Evolutionary conservation across 1,140 invertebrate genomes (phyloP).

Genomic region (Aphelinus atriplicis): DNA sequence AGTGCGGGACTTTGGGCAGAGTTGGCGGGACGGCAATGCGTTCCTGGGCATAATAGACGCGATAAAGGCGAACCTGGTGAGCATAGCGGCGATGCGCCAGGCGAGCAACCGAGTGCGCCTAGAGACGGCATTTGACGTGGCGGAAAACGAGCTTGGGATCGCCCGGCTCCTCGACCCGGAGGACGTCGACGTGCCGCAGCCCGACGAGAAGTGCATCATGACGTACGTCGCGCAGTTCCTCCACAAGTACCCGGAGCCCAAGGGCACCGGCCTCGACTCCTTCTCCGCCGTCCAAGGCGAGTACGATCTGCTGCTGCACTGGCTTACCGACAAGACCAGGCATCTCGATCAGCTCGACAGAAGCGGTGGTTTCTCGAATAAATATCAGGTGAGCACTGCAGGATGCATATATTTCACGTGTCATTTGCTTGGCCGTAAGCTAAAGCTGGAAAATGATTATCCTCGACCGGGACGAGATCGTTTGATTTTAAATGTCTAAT

Average conservation of each 20-base stretch:
- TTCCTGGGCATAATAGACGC: slow-evolving; percentile 96
- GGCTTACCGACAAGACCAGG: slow-evolving; percentile 81
- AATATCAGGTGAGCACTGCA: slow-evolving; percentile 61
- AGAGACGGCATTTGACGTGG: slow-evolving; percentile 93
- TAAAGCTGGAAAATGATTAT: too few relatives aligned
- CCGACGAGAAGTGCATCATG: slow-evolving; percentile 99
- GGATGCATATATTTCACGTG: too few relatives aligned
- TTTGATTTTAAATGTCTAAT: too few relatives aligned
- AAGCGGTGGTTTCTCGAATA: slow-evolving; percentile 63
- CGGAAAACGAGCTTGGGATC: slow-evolving; percentile 92
- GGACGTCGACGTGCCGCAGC: slow-evolving; percentile 96
- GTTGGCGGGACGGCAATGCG: slow-evolving; percentile 96
- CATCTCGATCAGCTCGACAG: slow-evolving; percentile 72
- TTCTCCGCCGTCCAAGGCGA: slow-evolving; percentile 82
- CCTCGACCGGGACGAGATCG: too few relatives aligned
- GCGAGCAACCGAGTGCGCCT: slow-evolving; percentile 83
- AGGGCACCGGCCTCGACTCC: slow-evolving; percentile 73
- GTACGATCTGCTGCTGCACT: slow-evolving; percentile 81
- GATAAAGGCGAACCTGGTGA: slow-evolving; percentile 92
- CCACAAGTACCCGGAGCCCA: slow-evolving; percentile 91
- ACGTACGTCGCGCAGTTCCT: slow-evolving; percentile 99
- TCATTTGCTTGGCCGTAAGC: too few relatives aligned
- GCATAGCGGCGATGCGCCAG: slow-evolving; percentile 81
- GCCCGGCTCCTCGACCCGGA: slow-evolving; percentile 92
- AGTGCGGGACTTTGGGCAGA: slow-evolving; percentile 94